Evolutionary conservation across 2,113 vertebrate species (phyloP).

Genomic region (Saimiri boliviensis): DNA sequence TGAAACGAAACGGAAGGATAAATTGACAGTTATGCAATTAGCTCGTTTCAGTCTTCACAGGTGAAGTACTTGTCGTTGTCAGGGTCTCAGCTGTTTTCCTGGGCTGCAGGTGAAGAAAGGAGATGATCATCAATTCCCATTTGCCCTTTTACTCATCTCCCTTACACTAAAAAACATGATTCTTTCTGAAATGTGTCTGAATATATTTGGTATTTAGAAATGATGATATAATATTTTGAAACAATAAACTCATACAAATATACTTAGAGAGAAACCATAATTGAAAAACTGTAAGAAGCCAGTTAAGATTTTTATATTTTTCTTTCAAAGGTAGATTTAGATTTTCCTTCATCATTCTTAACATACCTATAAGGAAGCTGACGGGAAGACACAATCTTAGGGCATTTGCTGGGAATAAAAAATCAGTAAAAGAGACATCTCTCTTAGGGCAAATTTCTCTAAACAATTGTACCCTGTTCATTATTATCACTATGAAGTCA

Average conservation of each 20-base stretch:
- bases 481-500: not conserved
- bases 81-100: not conserved
- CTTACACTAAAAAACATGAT: not conserved
- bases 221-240: conserved; percentile 24
- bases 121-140: not conserved
- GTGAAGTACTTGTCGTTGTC: not conserved
- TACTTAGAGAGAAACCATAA: not conserved
- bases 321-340: not conserved
- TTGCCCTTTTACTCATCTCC: not conserved
- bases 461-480: not conserved
- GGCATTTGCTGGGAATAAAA: not conserved
- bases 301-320: not conserved
- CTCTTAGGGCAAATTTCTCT: not conserved
- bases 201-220: conserved; percentile 17
- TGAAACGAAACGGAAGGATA: not conserved
- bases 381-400: not conserved
- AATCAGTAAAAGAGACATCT: not conserved
- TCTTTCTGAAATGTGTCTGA: not conserved
- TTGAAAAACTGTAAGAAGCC: not conserved
- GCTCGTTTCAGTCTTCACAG: not conserved
- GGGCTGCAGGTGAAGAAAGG: not conserved
- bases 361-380: not conserved
- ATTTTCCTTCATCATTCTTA: not conserved
- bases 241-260: not conserved
- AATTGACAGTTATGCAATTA: not conserved